Conservation (phyloP, 92 coral and sea anemone genomes). For the Porites cylindrica region DNA sequence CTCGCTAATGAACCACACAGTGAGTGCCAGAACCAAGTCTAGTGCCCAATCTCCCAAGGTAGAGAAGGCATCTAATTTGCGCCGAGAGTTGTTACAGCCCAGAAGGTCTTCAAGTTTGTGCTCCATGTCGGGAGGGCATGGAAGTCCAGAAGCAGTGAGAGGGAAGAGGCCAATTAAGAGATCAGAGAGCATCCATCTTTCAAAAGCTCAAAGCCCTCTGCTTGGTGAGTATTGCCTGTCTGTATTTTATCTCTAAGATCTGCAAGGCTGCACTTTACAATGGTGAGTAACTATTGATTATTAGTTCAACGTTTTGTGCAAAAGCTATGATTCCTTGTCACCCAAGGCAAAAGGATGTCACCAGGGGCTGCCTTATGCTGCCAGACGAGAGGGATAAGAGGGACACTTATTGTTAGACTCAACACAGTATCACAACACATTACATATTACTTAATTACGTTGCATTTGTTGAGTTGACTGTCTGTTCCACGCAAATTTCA, state of each 20-base stretch:
- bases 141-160: conserved; percentile 60
- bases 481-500: too few relatives aligned
- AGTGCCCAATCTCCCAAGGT: conserved; percentile 67
- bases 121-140: conserved; percentile 76
- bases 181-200: conserved; percentile 82
- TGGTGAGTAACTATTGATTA: too few relatives aligned
- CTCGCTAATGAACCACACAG: conserved; percentile 70
- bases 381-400: too few relatives aligned
- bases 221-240: conserved; percentile 60
- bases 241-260: not conserved
- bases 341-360: too few relatives aligned
- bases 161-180: conserved; percentile 50
- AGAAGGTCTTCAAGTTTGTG: conserved; percentile 82
- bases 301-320: too few relatives aligned
- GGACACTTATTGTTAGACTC: too few relatives aligned
- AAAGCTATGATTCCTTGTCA: too few relatives aligned
- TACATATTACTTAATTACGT: too few relatives aligned
- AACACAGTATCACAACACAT: too few relatives aligned
- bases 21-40: conserved; percentile 58
- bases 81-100: conserved; percentile 55
- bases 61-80: conserved; percentile 58
- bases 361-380: too few relatives aligned
- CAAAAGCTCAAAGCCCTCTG: conserved; percentile 71
- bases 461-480: too few relatives aligned
- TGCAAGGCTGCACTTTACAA: too few relatives aligned